Evolutionary conservation across 2,888 invertebrate species (phyloP), one percentile per base, ranked within the genome.

Genomic region (Limnephilus marmoratus): DNA sequence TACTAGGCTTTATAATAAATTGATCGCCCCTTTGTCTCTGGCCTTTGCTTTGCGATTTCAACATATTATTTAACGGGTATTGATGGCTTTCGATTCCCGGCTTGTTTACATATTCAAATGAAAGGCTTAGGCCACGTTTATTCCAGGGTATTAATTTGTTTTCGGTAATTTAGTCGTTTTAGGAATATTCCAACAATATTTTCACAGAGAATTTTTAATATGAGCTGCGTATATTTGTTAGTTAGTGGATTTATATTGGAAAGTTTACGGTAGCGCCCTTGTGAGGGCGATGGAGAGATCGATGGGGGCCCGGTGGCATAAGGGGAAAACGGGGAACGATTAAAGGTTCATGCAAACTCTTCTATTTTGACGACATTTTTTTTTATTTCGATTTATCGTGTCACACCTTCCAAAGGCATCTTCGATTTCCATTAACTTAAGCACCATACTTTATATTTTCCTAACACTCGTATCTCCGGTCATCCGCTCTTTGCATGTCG

Each of bases 41-140:
- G 82, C 82, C 82, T 82, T 31, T 82, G 82, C 82, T 82, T 82
- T 82, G 82, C 34, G 82, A 82, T 82, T 82, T 15, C 13, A 15
- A 82, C 34, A 34, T 82, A 82, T 68, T 68, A 68, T 82, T 82
- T 82, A 18, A 82, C 18, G 82, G 29, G 29, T 24, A 82, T 82
- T 31, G 82, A 82, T 31, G 34, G 82, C 82, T 34, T 82, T 82
- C 31, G 31, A 31, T 68, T 68, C 68, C 68, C 68, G n/a, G n/a
- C 24, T n/a, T 68, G 68, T 68, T 68, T 68, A 68, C 68, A 68
- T 68, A 68, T 68, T 68, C 68, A 68, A 68, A 68, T 68, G 68
- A 68, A 68, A 68, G 68, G 68, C 68, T 68, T 68, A 68, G 7
- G 68, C 7, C 68, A n/a, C 68, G 24, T 68, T 68, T 68, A 68